Base-by-base conservation (phyloP, 1,140 invertebrate species). In the Marisa cornuarietis region DNA sequence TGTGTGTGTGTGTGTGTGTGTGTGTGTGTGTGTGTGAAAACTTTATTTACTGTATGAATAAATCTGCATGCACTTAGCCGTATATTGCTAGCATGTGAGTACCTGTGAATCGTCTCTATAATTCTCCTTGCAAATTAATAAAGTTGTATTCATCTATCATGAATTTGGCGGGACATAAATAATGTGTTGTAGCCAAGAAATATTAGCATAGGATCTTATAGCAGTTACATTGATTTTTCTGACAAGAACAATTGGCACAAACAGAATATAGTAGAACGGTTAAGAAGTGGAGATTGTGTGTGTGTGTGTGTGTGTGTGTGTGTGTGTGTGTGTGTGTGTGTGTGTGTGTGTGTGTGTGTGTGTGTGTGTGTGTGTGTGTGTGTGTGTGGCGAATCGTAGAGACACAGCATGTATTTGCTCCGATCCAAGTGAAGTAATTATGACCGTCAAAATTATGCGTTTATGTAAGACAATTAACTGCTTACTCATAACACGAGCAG, bases 341-440 rank as follows among this genome's bases (percentile, higher is more conserved):
- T 71, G 68, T 71, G 68, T 71, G 68, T 71, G 68, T 71, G 68
- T 71, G 68, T 71, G 68, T 71, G 68, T 71, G 68, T 71, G 68
- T 71, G 68, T 71, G 68, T 71, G 68, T 31, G 68, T 71, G 68
- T 31, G 68, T 71, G 24, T 71, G 68, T 71, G n/a, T 71, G 68
- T 71, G 68, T 71, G 31, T 52, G 31, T 4, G 68, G 24, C 2
- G 24, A 16, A 69, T 26, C 14, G 68, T n/a, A 7, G 24, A 69
- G 20, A n/a, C 1, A 26, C 68, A 42, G 31, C 18, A 26, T 20
- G 24, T 42, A 16, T n/a, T 42, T 16, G 14, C 6, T 42, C 20
- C 68, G 16, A 13, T 24, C 66, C 66, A n/a, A n/a, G n/a, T 31
- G n/a, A n/a, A 16, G n/a, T 24, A n/a, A n/a, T 31, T 31, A 6